Percentiles rank a stretch among this genome's conserved stretches.
Evolutionary conservation across 2,113 vertebrate genomes (phyloP).

Genomic region (Chlorodrepanis virens): DNA sequence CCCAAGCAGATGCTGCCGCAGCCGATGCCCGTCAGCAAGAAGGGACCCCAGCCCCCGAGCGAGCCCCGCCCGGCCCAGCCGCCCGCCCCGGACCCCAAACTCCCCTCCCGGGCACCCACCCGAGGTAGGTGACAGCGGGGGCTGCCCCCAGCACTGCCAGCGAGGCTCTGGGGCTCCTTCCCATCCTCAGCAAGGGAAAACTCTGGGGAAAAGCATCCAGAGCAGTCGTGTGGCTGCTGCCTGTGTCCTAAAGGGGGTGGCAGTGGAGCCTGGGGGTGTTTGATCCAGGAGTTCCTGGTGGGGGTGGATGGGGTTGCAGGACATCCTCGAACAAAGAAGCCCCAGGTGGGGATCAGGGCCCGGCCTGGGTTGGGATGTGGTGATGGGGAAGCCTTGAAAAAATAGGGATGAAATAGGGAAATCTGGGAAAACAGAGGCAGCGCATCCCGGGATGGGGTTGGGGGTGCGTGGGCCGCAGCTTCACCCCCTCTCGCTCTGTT

Average conservation of each 20-base stretch:
- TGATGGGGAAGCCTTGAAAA: not conserved
- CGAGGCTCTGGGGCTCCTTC: fast-evolving
- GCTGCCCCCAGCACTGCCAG: not conserved
- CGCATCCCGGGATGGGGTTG: fast-evolving
- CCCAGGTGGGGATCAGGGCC: not conserved
- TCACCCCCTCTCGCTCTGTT: slow-evolving; percentile 30
- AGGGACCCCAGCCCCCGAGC: slow-evolving; percentile 11
- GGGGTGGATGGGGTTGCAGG: fast-evolving
- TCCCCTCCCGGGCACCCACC: not conserved
- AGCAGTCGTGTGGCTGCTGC: not conserved
- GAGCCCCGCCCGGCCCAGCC: slow-evolving; percentile 24
- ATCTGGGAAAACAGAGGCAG: fast-evolving
- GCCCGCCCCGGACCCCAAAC: slow-evolving; percentile 45
- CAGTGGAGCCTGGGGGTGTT: not conserved
- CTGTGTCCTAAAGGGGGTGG: not conserved
- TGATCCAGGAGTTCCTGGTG: fast-evolving
- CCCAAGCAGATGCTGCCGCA: slow-evolving; percentile 84
- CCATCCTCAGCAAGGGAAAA: fast-evolving
- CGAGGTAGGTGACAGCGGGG: slow-evolving; percentile 51
- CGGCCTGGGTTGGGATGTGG: fast-evolving
- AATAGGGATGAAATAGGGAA: not conserved
- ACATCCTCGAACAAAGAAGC: not conserved
- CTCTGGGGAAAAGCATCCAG: fast-evolving
- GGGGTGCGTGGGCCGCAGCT: not conserved
- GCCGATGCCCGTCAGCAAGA: slow-evolving; percentile 80